phyloP scores from a whole-genome alignment of 2,797 vertebrate species.

The Protonibea diacanthus region DNA sequence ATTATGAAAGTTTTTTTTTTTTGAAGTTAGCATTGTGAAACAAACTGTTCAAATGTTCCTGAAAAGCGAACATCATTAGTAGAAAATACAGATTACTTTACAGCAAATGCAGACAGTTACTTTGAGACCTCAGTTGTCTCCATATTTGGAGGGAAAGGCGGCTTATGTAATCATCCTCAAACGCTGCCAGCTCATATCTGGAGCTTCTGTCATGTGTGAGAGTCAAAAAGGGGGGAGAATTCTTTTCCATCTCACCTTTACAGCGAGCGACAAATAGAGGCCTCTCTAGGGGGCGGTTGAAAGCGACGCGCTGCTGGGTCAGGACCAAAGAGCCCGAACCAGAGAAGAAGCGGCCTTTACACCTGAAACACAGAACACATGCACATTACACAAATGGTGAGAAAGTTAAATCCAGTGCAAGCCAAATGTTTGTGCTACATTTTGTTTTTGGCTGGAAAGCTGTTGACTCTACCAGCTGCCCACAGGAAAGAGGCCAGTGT shows the following conservation, averaged over 20 bases:
- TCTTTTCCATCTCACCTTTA: slow-evolving; percentile 89
- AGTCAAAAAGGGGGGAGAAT: slow-evolving; percentile 32
- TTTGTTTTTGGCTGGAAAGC: slow-evolving; percentile 51
- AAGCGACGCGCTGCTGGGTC: slow-evolving; percentile 90
- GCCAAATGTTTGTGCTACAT: slow-evolving; percentile 64
- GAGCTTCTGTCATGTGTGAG: slow-evolving; percentile 66
- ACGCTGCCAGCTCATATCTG: slow-evolving; percentile 71
- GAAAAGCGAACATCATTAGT: slow-evolving; percentile 21
- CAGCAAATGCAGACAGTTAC: slow-evolving; percentile 49
- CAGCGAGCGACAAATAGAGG: slow-evolving; percentile 90
- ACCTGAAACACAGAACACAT: slow-evolving; percentile 85
- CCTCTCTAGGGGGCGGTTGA: slow-evolving; percentile 92
- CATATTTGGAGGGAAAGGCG: slow-evolving; percentile 67
- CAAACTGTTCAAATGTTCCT: neutral
- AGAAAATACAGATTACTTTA: slow-evolving; percentile 43
- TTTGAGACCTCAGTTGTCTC: slow-evolving; percentile 57
- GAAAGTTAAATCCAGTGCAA: slow-evolving; percentile 42
- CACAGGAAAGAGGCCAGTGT: slow-evolving; percentile 32
- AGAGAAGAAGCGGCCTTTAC: slow-evolving; percentile 89
- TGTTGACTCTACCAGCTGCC: slow-evolving; percentile 66
- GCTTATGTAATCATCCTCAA: slow-evolving; percentile 68
- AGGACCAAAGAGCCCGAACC: slow-evolving; percentile 89
- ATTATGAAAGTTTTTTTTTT: neutral
- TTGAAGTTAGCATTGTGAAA: slow-evolving; percentile 2
- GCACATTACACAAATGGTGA: slow-evolving; percentile 58